These are phyloP conservation scores for Dasypus novemcinctus DNA, from an alignment of 2,113 vertebrate species.

Conservation along the genomic window DNA sequence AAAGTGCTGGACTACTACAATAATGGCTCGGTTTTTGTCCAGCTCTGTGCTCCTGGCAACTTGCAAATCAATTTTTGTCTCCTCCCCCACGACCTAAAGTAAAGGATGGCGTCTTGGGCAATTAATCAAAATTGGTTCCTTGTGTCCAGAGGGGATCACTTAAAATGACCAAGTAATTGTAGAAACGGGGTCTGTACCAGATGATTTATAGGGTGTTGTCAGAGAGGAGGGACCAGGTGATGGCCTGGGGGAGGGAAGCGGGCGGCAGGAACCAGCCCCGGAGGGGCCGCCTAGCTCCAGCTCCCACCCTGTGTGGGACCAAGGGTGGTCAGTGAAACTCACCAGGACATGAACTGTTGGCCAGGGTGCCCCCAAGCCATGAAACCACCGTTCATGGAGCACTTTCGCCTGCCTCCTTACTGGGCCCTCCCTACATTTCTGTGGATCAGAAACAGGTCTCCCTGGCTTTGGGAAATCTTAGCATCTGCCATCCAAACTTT, in stretches of 20 bases:
- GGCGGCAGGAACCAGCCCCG: background rate
- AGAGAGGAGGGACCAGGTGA: background rate
- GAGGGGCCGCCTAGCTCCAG: background rate
- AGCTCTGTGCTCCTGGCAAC: constrained; percentile 6
- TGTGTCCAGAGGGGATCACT: constrained; percentile 22
- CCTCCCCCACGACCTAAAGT: background rate
- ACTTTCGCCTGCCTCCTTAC: fast-evolving
- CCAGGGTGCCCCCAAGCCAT: background rate
- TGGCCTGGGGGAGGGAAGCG: too few species aligned
- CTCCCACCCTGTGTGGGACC: background rate
- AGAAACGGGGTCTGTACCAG: background rate
- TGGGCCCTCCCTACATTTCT: background rate
- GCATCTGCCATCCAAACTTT: background rate
- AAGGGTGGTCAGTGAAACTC: background rate
- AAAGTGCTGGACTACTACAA: background rate
- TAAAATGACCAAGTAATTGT: constrained; percentile 21
- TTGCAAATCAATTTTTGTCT: background rate
- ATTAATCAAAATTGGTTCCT: constrained; percentile 47
- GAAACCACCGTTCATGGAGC: background rate
- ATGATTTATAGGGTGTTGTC: background rate
- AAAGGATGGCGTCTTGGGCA: constrained; percentile 2
- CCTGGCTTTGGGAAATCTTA: background rate
- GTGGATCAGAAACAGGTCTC: background rate
- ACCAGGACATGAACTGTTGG: background rate
- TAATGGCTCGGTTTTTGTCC: background rate